Evolutionary conservation across 2,113 vertebrate species (phyloP), one percentile per base, ranked within the genome.

Genomic region (Bufo gargarizans): DNA sequence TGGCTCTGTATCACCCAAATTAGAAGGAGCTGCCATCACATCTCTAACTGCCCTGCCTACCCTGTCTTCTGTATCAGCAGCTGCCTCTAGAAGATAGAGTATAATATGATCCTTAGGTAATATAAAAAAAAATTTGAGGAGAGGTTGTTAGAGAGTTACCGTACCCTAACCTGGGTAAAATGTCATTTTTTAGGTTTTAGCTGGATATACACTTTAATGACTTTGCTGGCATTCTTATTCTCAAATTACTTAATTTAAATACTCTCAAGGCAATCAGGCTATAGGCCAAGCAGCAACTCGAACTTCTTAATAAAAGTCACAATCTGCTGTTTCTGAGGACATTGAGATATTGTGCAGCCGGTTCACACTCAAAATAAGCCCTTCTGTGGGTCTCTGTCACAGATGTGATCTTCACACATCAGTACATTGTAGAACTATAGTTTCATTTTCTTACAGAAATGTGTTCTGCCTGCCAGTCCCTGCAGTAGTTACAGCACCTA

Each of bases 331-430:
- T 47, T 76, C 72, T 20, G 17, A 17, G 16, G 72, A 50, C 16
- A 76, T 20, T 6, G 16, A 17, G 16, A 76, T 20, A 76, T 76
- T 50, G 17, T 20, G 72, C 45, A 20, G 72, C 5, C 16, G 45
- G 16, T 20, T 76, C 16, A 76, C 16, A 76, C 72, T 50, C 19
- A 13, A 50, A 50, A 76, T 76, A 76, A 76, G 45, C 72, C 47
- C 47, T 9, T 74, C 33, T 76, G 72, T 61, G 78, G 56, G 78
- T 45, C 78, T 61, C 55, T 81, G 33, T 19, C 55, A 61, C 78
- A 81, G 78, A 33, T 80, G 78, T 81, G 59, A 1, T 81, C 78
- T 81, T 81, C 56, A 81, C 56, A 81, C 55, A 43, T 81, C 78
- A 81, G 55, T 59, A 58, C 56, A 61, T 81, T 43, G 22, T 59